These are phyloP conservation scores for Temnothorax longispinosus DNA, from an alignment of 1,140 invertebrate genomes.

Conservation along the genomic window DNA sequence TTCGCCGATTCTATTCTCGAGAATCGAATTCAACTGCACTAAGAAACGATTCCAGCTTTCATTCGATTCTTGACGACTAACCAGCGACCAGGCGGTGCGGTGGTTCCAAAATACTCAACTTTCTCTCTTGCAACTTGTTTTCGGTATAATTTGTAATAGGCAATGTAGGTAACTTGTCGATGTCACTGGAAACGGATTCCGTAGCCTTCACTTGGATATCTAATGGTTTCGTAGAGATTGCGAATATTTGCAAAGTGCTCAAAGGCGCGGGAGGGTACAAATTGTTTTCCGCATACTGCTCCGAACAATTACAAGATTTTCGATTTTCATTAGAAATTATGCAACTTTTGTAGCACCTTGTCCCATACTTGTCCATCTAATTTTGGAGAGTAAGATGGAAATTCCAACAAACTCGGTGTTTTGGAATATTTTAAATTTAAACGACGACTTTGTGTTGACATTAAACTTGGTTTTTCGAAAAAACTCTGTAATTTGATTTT, in stretches of 20 bases:
- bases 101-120: constrained; percentile 82
- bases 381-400: constrained; percentile 35
- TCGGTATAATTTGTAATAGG: constrained; percentile 75
- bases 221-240: constrained; percentile 80
- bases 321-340: constrained; percentile 62
- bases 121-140: constrained; percentile 72
- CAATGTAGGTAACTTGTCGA: constrained; percentile 79
- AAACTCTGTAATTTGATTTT: constrained; percentile 64
- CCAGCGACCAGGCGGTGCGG: constrained; percentile 81
- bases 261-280: constrained; percentile 74
- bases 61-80: constrained; percentile 82
- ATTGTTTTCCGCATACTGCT: constrained; percentile 6
- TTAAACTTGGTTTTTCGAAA: constrained; percentile 50
- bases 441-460: constrained; percentile 68
- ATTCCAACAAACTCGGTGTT: neutral
- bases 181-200: constrained; percentile 71
- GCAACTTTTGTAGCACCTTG: constrained; percentile 59
- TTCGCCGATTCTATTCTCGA: constrained; percentile 82
- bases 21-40: constrained; percentile 81
- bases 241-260: constrained; percentile 82
- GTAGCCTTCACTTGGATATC: constrained; percentile 74
- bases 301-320: constrained; percentile 21
- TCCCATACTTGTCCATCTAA: constrained; percentile 68
- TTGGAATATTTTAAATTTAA: constrained; percentile 13
- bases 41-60: constrained; percentile 84